Conservation (phyloP, 2,113 vertebrate species). For the Neodontobutis hainanensis region DNA sequence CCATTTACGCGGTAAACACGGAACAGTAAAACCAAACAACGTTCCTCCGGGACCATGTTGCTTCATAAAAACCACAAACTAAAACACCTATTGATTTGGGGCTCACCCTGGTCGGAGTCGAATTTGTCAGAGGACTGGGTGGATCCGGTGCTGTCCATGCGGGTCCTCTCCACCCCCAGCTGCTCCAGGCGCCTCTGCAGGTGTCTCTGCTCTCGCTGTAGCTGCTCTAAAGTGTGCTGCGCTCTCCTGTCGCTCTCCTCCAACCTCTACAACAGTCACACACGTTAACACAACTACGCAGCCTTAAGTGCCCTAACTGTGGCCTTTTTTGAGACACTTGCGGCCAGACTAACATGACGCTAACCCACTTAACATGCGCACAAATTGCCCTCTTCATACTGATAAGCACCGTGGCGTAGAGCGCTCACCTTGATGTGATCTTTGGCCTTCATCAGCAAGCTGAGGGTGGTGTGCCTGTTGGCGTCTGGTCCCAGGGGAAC, state of each 20-base stretch:
- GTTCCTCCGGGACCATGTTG: too few relatives aligned
- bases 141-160: conserved; percentile 91
- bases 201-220: conserved; percentile 91
- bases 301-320: background rate
- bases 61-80: background rate
- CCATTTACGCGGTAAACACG: too few relatives aligned
- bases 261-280: conserved; percentile 80
- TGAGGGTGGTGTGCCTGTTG: conserved; percentile 90
- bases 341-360: background rate
- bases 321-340: conserved; percentile 9
- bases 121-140: conserved; percentile 86
- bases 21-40: too few relatives aligned
- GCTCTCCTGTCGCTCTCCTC: conserved; percentile 90
- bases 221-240: conserved; percentile 90
- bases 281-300: background rate
- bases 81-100: background rate
- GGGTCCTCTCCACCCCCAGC: conserved; percentile 87
- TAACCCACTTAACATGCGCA: conserved; percentile 5
- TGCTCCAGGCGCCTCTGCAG: conserved; percentile 92
- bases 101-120: conserved; percentile 89
- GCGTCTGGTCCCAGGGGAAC: conserved; percentile 89
- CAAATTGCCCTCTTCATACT: conserved; percentile 15
- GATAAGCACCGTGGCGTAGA: background rate
- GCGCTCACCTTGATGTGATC: conserved; percentile 90
- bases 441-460: conserved; percentile 91